Percentiles rank a stretch among this genome's conserved stretches.
These are phyloP conservation scores for Pardalotus punctatus DNA, from an alignment of 2,113 vertebrate genomes.

Conservation along the genomic window DNA sequence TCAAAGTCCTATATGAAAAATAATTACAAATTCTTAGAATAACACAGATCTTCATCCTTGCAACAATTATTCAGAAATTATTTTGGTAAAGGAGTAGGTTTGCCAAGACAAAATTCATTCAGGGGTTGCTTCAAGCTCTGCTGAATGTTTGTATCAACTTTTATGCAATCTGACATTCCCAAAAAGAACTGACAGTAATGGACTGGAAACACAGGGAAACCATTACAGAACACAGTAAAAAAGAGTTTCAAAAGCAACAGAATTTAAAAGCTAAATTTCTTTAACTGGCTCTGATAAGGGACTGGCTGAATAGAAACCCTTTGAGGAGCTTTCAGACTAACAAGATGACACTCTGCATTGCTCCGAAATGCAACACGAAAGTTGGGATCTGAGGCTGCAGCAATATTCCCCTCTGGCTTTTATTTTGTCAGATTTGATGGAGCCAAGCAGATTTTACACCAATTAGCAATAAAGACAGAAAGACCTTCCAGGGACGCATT, in stretches of 20 bases:
- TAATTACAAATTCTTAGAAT: not conserved
- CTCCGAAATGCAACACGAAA: not conserved
- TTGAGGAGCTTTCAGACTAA: not conserved
- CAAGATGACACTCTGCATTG: not conserved
- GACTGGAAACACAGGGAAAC: constrained; percentile 2
- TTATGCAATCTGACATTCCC: constrained; percentile 54
- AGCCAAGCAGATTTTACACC: not conserved
- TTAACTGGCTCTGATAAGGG: not conserved
- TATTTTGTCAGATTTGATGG: not conserved
- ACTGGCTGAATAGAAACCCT: not conserved
- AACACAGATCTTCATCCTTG: not conserved
- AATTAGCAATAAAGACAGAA: not conserved
- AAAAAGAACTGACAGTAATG: constrained; percentile 35
- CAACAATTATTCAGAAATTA: not conserved
- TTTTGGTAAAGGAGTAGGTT: constrained; percentile 1
- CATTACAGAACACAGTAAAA: not conserved
- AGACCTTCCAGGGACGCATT: not conserved
- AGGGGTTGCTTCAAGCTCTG: constrained; percentile 49
- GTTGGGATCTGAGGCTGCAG: not conserved
- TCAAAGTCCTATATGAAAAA: not conserved
- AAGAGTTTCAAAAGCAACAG: not conserved
- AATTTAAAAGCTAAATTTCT: constrained; percentile 9
- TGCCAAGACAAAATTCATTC: constrained; percentile 24
- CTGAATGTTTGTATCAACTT: constrained; percentile 32
- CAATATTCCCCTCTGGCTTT: not conserved